Evolutionary conservation across 2,113 vertebrate genomes (phyloP).

Genomic region (Misgurnus anguillicaudatus): DNA sequence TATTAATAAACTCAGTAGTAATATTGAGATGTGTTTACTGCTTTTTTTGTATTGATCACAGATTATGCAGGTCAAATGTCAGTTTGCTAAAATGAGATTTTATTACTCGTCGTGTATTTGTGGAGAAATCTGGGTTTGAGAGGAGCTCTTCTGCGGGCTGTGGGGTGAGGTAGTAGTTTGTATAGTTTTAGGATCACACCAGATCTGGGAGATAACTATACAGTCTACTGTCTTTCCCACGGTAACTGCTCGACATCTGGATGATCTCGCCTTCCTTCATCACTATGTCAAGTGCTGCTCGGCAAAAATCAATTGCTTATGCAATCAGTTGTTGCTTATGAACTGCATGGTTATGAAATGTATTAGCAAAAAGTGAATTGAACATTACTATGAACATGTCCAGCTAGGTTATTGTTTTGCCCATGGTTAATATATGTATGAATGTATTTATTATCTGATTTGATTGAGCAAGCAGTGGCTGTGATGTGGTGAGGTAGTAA

Average conservation of each 20-base stretch:
- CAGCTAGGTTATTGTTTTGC: neutral
- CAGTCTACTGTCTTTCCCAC: conserved; percentile 98
- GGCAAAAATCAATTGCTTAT: conserved; percentile 14
- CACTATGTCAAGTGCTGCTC: conserved; percentile 1
- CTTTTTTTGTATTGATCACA: neutral
- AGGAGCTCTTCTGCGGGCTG: conserved; percentile 65
- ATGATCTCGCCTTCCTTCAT: neutral
- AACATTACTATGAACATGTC: neutral
- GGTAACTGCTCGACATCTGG: conserved; percentile 67
- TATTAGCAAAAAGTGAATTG: neutral
- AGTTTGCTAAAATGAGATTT: neutral
- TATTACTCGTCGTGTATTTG: no score
- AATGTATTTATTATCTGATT: neutral
- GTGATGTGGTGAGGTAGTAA: conserved; percentile 90
- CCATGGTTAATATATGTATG: neutral
- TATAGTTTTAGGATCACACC: conserved; percentile 99
- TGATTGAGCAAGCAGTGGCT: conserved; percentile 45
- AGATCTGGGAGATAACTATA: conserved; percentile 99
- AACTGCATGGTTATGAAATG: conserved; percentile 12
- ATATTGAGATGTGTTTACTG: neutral
- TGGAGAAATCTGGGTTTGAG: neutral
- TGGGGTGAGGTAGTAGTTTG: conserved; percentile 99
- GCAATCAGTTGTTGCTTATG: neutral
- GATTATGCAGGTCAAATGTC: neutral
- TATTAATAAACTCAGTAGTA: neutral